Conservation (phyloP, 2,113 vertebrate genomes). For the Apteryx mantelli region DNA sequence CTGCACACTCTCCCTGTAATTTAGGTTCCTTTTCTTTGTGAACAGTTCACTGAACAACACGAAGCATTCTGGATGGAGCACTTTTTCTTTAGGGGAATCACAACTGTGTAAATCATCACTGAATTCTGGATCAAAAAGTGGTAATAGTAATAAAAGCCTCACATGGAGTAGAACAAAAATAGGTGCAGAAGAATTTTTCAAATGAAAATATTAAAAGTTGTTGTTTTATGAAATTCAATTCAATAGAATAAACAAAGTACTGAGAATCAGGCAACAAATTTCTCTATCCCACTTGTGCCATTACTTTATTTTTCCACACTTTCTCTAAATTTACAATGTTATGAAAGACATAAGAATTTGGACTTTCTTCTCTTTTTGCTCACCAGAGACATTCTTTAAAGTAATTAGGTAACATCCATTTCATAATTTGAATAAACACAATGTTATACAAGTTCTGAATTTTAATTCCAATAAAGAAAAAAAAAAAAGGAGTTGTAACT, state of each 20-base stretch:
- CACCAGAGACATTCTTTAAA: no score
- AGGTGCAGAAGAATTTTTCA: not conserved
- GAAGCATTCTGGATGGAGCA: not conserved
- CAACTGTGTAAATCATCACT: not conserved
- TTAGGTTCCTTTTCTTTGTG: not conserved
- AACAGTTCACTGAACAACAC: not conserved
- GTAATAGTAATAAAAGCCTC: not conserved
- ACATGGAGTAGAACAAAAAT: not conserved
- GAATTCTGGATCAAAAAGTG: not conserved
- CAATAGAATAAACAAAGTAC: not conserved
- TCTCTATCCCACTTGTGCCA: not conserved
- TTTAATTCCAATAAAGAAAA: not conserved
- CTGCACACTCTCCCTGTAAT: not conserved
- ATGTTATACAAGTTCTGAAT: not conserved
- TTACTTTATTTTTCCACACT: not conserved
- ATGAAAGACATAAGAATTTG: not conserved
- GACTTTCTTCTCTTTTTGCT: no score
- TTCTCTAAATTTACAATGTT: not conserved
- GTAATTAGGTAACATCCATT: not conserved
- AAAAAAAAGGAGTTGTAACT: not conserved
- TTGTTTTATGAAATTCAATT: not conserved
- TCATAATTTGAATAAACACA: not conserved
- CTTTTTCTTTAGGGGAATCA: not conserved
- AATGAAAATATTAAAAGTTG: not conserved
- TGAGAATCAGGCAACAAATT: not conserved